A percentile compares a stretch with the other conserved stretches of the same genome.
These are phyloP conservation scores for Falcaria lacertinaria DNA, from an alignment of 2,888 invertebrate species.

Conservation along the genomic window DNA sequence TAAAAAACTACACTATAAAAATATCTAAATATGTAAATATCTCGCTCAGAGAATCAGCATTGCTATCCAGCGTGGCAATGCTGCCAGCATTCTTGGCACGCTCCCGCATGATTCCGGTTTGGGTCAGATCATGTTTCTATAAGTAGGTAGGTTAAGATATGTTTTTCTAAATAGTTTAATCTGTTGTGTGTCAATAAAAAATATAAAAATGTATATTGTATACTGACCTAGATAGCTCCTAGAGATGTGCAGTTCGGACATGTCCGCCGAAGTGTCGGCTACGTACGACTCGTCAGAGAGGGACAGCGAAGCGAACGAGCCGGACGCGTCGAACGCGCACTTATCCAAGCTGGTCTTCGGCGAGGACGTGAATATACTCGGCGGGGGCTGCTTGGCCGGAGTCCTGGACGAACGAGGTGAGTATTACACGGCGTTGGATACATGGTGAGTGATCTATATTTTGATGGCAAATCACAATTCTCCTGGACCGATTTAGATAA, in stretches of 20 bases:
- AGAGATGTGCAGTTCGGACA: conserved; percentile 53
- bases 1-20: too few species aligned
- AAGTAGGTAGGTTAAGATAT: too few species aligned
- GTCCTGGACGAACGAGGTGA: conserved; percentile 32
- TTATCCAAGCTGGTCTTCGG: conserved; percentile 58
- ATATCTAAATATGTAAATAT: too few species aligned
- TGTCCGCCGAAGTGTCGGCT: conserved; percentile 51
- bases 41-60: neutral
- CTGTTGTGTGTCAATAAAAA: too few species aligned
- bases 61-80: too few species aligned
- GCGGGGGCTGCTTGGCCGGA: conserved; percentile 58
- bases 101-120: too few species aligned
- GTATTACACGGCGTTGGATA: neutral
- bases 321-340: conserved; percentile 45
- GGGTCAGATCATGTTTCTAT: too few species aligned
- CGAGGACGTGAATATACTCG: conserved; percentile 70
- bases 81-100: too few species aligned
- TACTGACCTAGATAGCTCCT: conserved; percentile 45
- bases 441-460: too few species aligned
- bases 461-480: too few species aligned
- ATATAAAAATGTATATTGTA: neutral
- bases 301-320: conserved; percentile 63
- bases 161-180: too few species aligned
- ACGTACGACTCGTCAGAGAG: conserved; percentile 64
- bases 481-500: too few species aligned